Evolutionary conservation across 2,113 vertebrate species (phyloP), one percentile per base, ranked within the genome.

Genomic region (Natator depressus): DNA sequence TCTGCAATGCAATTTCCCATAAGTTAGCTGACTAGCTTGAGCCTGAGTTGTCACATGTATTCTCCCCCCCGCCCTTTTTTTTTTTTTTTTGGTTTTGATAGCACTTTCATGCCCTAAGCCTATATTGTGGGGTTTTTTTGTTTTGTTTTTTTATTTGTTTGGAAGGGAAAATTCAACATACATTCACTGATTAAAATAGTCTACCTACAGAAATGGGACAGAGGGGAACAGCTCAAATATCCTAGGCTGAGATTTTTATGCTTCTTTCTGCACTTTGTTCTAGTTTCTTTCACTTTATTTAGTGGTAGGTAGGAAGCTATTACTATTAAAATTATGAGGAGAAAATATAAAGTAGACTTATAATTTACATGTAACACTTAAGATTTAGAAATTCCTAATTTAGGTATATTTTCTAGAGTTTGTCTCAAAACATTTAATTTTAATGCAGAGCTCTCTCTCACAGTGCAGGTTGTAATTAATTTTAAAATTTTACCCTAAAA

Each of bases 401-500:
- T 59, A 17, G 6, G 0, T 89, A 3, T 54, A 80, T 12, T 5
- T 1, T n/a, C 6, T 6, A 14, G 24, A 46, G n/a, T 42, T 75
- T 25, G 9, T 54, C 24, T 91, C 59, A 89, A 88, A 88, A 7
- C 3, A 22, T 27, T 2, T 38, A 69, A n/a, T 20, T 79, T 80
- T 4, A 84, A 29, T 76, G 72, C 42, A 59, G 24, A 38, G 19
- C 4, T 55, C 7, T 92, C 0, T 0, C 31, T 80, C 7, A 24
- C 88, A 25, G 13, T 27, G n/a, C 11, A 47, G 46, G 24, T 9
- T 96, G 87, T 62, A 88, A 69, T 80, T 79, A 51, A 8, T 79
- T 87, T 76, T 93, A 86, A 75, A 78, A 35, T 76, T 78, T 82
- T 86, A 25, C 72, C 80, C 89, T 88, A 55, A 88, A 94, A 90